Conservation (phyloP, 2,797 vertebrate genomes). For the Novumbra hubbsi region DNA sequence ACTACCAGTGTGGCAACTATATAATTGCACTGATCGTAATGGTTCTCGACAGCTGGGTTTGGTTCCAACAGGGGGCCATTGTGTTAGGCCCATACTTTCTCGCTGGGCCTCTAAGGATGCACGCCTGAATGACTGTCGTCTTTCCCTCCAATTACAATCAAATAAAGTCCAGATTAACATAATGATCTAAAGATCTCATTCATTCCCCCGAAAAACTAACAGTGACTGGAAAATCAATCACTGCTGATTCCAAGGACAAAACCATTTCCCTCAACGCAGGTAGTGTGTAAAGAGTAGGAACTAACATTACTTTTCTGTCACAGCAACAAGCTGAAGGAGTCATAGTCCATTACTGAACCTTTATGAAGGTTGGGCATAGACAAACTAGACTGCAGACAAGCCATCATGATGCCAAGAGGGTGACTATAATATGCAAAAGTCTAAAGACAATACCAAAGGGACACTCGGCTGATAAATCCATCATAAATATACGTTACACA, state of each 20-base stretch:
- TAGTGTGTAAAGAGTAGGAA: background rate
- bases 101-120: background rate
- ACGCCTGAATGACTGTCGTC: background rate
- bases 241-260: background rate
- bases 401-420: too few species aligned
- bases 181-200: background rate
- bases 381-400: background rate
- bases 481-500: background rate
- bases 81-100: background rate
- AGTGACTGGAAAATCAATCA: background rate
- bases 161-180: background rate
- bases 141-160: constrained; percentile 11
- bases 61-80: constrained; percentile 1
- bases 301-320: background rate
- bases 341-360: background rate
- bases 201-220: background rate
- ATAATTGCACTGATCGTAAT: background rate
- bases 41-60: background rate
- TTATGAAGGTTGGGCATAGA: background rate
- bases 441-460: background rate
- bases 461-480: background rate
- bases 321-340: background rate
- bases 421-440: background rate
- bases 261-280: background rate
- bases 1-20: background rate